phyloP scores from a whole-genome alignment of 2,113 vertebrate genomes.

The Bambusicola thoracicus region DNA sequence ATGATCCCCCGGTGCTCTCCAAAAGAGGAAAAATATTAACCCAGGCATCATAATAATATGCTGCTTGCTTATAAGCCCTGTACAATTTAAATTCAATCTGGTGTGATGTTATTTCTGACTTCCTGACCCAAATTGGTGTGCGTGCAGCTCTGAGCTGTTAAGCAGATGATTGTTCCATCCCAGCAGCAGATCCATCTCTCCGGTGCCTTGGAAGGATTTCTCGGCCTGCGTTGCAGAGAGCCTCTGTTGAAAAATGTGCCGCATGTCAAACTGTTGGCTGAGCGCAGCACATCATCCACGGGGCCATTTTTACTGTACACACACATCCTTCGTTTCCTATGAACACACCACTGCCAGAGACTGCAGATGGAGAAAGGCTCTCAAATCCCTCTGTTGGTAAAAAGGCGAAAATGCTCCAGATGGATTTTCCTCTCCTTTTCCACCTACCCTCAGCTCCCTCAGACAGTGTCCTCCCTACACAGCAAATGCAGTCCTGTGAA shows the following conservation, averaged over 20 bases:
- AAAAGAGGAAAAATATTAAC: constrained; percentile 51
- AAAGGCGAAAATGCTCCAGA: constrained; percentile 63
- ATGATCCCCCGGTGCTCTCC: neutral
- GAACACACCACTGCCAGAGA: neutral
- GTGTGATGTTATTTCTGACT: constrained; percentile 38
- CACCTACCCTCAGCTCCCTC: neutral
- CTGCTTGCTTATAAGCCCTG: neutral
- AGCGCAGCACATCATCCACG: neutral
- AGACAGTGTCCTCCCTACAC: fast-evolving
- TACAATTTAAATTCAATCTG: constrained; percentile 44
- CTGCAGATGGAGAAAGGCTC: constrained; percentile 59
- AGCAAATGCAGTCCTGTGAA: neutral
- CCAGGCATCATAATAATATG: neutral
- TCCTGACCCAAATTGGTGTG: constrained; percentile 36
- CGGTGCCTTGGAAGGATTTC: constrained; percentile 30
- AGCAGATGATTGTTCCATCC: neutral
- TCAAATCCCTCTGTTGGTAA: constrained; percentile 74
- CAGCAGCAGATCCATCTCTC: neutral
- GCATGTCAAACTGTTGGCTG: neutral
- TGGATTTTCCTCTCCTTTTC: constrained; percentile 14
- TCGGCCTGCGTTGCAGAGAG: neutral
- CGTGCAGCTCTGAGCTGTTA: constrained; percentile 38
- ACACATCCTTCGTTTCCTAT: neutral
- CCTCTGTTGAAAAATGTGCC: neutral
- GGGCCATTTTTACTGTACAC: constrained; percentile 27